Evolutionary conservation across 2,113 vertebrate genomes (phyloP), one percentile per base, ranked within the genome.

Genomic region (Sturnus vulgaris): DNA sequence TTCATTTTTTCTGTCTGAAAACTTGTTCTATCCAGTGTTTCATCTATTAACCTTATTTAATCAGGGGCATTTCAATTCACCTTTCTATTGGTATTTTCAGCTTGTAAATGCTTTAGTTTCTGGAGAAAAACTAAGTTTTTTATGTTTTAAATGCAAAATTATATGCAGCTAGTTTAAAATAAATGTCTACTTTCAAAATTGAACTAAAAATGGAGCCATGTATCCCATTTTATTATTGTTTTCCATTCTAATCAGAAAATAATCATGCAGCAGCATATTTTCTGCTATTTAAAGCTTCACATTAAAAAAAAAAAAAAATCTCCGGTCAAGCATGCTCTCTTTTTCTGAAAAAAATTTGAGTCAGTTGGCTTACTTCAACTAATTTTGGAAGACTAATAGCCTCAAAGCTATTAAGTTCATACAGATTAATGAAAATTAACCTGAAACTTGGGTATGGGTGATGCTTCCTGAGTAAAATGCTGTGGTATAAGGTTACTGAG

Each of bases 71-170:
- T 68, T 88, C 31, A 42, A 40, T 53, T 65, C 2, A 0, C 17
- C 1, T 81, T 57, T 81, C 33, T 81, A 59, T 27, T 31, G 10
- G 12, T n/a, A 40, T 4, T 70, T 89, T 59, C 11, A 61, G 6
- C 8, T 63, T 44, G 8, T 10, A 20, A 55, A 39, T 84, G n/a
- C 4, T 56, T 49, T 46, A 61, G 47, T 80, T 83, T 83, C 13
- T 49, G 22, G 5, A 14, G 25, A 46, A 82, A 73, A 44, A 25
- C 0, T 4, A 5, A 3, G 0, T 3, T 33, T 55, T 25, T 57
- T n/a, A 33, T 70, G 5, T 68, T 56, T 49, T 24, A 57, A 78
- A 23, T 73, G 4, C 19, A 82, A 39, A 80, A 40, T 33, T 52
- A 31, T 40, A 33, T 5, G 10, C 7, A 25, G 6, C 37, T 55